These are phyloP conservation scores for Falco berigora DNA, from an alignment of 2,797 vertebrate genomes.

Conservation along the genomic window DNA sequence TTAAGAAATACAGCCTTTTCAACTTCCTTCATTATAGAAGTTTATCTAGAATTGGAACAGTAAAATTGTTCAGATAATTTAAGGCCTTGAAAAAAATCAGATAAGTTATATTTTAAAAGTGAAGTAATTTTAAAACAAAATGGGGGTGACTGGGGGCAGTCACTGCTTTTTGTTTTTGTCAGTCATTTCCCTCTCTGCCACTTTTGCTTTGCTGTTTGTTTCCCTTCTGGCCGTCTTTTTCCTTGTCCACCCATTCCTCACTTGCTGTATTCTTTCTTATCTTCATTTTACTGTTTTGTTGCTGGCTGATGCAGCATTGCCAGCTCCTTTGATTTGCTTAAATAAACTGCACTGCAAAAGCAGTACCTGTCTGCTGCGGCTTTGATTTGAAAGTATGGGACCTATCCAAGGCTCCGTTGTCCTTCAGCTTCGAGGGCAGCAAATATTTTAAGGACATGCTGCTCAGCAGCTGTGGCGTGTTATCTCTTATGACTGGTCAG, in stretches of 20 bases:
- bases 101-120: background rate
- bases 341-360: background rate
- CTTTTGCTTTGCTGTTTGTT: background rate
- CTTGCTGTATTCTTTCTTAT: background rate
- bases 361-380: background rate
- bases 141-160: background rate
- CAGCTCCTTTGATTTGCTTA: background rate
- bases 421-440: background rate
- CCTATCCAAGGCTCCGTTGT: background rate
- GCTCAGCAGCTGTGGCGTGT: background rate
- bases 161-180: background rate
- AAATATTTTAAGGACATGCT: slow-evolving; percentile 23
- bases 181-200: background rate
- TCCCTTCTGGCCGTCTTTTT: background rate
- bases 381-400: background rate
- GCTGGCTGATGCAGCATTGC: background rate
- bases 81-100: background rate
- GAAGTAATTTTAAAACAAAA: background rate
- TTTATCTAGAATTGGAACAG: background rate
- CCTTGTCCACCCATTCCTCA: background rate
- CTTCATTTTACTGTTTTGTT: background rate
- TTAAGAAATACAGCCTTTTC: background rate
- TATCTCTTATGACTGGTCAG: slow-evolving; percentile 14
- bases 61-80: background rate
- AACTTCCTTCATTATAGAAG: background rate